Evolutionary conservation across 2,888 invertebrate genomes (phyloP), one percentile per base, ranked within the genome.

Genomic region (Apamea monoglypha): DNA sequence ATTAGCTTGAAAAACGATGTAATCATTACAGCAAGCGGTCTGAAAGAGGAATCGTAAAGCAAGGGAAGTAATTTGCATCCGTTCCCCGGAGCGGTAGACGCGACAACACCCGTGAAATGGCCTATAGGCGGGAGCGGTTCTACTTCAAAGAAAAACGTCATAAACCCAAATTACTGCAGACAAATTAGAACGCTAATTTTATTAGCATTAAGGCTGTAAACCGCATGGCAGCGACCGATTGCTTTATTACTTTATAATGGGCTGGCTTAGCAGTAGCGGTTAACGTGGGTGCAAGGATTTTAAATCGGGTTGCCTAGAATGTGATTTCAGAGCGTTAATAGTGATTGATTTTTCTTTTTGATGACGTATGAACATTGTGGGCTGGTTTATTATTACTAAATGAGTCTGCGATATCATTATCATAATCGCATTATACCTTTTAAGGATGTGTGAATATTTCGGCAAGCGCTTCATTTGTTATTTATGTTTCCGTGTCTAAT

Each of bases 141-240:
- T 79, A 80, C 78, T 86, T 87, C 89, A 91, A 93, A 92, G 92
- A 92, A 93, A 86, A 94, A 92, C 90, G 93, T 93, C 92, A 93
- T 96, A 96, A 96, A 95, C 89, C 81, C 91, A 89, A 93, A 95
- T 94, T 92, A 94, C 94, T 92, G 85, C 93, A 92, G 93, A 95
- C 95, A 96, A 95, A 96, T 96, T 95, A 96, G 95, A 94, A 94
- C 95, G 93, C 94, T 95, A 95, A 96, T 95, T 96, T 96, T 94
- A 96, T 95, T 80, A 50, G 88, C 91, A 95, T 94, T 95, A 96
- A 95, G 93, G 94, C 92, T 90, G 94, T 96, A 96, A 95, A 96
- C 94, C 89, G 94, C 90, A 87, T 88, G 92, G 92, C 92, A 90
- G 88, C 89, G 87, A 91, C 84, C 90, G 92, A 95, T 94, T 93